phyloP scores from a whole-genome alignment of 2,113 vertebrate genomes.

The Sturnira hondurensis region DNA sequence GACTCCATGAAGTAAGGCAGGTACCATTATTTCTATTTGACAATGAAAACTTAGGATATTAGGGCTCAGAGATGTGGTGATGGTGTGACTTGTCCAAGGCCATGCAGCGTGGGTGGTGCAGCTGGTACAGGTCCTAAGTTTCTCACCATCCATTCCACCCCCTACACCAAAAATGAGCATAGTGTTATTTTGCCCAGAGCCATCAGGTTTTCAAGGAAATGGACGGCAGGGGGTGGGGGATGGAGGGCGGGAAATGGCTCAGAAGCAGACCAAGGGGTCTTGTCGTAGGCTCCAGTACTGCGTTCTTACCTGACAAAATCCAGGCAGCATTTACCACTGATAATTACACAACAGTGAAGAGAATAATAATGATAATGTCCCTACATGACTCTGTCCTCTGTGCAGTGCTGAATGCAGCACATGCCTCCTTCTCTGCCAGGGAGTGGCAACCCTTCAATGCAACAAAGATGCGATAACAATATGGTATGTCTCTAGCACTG shows the following conservation, averaged over 20 bases:
- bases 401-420: neutral
- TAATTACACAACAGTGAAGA: neutral
- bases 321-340: neutral
- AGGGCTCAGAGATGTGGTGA: neutral
- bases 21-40: neutral
- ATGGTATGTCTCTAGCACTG: neutral
- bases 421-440: neutral
- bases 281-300: neutral
- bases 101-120: neutral
- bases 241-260: neutral
- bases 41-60: neutral
- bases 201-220: neutral
- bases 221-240: neutral
- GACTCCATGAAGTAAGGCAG: neutral
- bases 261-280: neutral
- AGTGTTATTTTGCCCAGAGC: neutral
- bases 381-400: neutral
- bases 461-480: neutral
- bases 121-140: neutral
- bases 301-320: neutral
- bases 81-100: neutral
- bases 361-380: too few species aligned
- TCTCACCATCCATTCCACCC: neutral
- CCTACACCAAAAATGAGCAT: neutral
- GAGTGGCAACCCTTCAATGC: rapidly evolving